These are phyloP conservation scores for Brotula barbata DNA, from an alignment of 2,797 vertebrate species.

Conservation along the genomic window DNA sequence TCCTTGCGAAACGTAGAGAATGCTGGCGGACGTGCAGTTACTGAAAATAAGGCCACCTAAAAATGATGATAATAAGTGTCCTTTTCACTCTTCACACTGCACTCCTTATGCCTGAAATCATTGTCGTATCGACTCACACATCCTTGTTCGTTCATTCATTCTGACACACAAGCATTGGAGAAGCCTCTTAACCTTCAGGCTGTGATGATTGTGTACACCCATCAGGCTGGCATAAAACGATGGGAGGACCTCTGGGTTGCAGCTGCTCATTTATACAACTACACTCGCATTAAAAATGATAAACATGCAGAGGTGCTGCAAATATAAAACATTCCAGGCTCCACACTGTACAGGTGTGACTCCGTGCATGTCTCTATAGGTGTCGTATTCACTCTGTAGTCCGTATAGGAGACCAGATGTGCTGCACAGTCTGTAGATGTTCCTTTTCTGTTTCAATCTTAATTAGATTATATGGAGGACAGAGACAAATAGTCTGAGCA, in stretches of 20 bases:
- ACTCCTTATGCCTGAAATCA: not conserved
- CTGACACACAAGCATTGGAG: not conserved
- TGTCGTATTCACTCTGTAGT: not conserved
- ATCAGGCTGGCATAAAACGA: not conserved
- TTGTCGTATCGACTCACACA: not conserved
- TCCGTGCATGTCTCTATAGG: not conserved
- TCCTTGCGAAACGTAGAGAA: no score
- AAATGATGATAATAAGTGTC: not conserved
- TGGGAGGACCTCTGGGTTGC: not conserved
- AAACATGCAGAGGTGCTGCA: no score
- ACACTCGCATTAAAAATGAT: no score
- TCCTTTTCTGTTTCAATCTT: conserved; percentile 40
- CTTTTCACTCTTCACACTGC: not conserved
- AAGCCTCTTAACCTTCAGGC: conserved; percentile 20
- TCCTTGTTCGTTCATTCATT: not conserved
- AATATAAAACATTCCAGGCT: no score
- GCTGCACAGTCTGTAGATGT: not conserved
- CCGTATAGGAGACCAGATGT: not conserved
- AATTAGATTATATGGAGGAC: conserved; percentile 41
- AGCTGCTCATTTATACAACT: no score
- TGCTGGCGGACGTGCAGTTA: not conserved
- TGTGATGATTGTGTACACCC: not conserved
- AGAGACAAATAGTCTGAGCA: conserved; percentile 34
- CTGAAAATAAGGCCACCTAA: not conserved
- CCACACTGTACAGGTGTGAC: not conserved